Percentiles rank a stretch among this genome's conserved stretches.
Evolutionary conservation across 2,797 vertebrate species (phyloP).

Genomic region (Rhynchotus rufescens): DNA sequence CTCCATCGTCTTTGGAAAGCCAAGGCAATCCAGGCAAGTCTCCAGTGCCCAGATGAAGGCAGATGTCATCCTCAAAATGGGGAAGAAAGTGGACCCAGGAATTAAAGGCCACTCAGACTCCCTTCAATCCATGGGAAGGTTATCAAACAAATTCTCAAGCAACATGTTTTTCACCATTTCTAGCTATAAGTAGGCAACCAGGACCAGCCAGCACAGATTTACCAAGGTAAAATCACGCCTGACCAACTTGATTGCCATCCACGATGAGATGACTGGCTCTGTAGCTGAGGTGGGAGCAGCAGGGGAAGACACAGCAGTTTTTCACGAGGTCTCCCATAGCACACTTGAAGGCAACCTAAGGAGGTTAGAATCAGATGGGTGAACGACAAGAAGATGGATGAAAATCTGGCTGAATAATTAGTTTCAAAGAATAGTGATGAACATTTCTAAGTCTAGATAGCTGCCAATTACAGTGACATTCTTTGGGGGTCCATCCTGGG

Average conservation of each 20-base stretch:
- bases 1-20: not conserved
- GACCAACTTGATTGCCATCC: not conserved
- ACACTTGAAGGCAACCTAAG: not conserved
- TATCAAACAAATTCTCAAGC: not conserved
- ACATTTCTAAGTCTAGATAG: not conserved
- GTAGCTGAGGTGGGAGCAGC: not conserved
- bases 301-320: not conserved
- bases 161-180: not conserved
- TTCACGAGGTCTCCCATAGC: not conserved
- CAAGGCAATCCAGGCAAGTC: not conserved
- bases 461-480: not conserved
- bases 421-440: not conserved
- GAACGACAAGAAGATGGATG: not conserved
- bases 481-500: not conserved
- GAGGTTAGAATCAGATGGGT: not conserved
- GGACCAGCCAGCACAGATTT: not conserved
- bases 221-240: not conserved
- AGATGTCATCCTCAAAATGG: not conserved
- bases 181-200: not conserved
- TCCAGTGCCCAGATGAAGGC: not conserved
- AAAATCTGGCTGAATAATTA: not conserved
- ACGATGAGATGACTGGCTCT: not conserved
- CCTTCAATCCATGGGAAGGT: not conserved
- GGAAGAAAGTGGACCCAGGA: not conserved
- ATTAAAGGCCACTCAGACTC: not conserved